phyloP scores from a whole-genome alignment of 64 coral and sea anemone species.

The Anthopleura sola region DNA sequence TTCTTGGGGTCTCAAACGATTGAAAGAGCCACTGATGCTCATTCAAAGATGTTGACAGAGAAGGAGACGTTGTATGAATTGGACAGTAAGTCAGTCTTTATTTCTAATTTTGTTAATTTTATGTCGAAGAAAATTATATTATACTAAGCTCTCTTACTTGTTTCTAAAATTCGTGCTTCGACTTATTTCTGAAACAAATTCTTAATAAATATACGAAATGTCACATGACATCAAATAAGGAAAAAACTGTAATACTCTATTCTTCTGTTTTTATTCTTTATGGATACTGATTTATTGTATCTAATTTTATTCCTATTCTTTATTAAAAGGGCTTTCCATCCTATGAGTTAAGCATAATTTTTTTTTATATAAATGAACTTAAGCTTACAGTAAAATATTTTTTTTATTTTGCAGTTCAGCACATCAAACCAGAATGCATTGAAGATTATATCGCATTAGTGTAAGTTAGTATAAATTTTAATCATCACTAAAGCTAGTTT shows the following conservation, averaged over 20 bases:
- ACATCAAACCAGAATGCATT: conserved; percentile 64
- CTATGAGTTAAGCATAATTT: background rate
- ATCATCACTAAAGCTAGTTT: background rate
- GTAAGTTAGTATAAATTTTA: conserved; percentile 23
- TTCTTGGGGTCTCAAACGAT: background rate
- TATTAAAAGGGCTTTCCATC: too few species aligned
- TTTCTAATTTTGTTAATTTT: background rate
- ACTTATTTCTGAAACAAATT: background rate
- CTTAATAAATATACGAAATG: too few species aligned
- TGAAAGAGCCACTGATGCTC: conserved; percentile 51
- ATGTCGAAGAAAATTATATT: background rate
- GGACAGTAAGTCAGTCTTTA: conserved; percentile 40
- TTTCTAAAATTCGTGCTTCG: background rate
- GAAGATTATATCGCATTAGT: conserved; percentile 70
- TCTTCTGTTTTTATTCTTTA: too few species aligned
- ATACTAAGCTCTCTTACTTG: background rate
- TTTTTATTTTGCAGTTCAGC: conserved; percentile 31
- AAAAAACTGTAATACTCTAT: too few species aligned
- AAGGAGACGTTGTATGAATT: conserved; percentile 54
- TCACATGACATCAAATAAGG: too few species aligned
- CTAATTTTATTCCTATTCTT: too few species aligned
- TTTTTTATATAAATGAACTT: too few species aligned
- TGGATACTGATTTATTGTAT: too few species aligned
- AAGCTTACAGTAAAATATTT: too few species aligned
- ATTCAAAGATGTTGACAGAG: conserved; percentile 48